Percentiles rank a stretch among this genome's conserved stretches.
phyloP scores from a whole-genome alignment of 2,797 vertebrate species.

The Potorous gilbertii region DNA sequence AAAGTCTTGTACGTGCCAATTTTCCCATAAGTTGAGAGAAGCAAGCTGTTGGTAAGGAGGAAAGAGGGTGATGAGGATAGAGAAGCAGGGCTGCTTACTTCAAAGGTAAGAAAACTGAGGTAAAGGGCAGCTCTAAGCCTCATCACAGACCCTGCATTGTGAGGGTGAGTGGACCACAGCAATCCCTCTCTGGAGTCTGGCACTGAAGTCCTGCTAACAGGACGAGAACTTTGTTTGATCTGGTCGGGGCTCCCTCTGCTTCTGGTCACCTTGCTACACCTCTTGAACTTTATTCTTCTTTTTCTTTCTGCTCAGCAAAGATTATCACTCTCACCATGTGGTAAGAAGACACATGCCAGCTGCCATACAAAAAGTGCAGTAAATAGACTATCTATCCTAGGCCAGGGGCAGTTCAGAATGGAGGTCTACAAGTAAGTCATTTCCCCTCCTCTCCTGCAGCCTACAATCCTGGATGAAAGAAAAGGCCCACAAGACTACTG shows the following conservation, averaged over 20 bases:
- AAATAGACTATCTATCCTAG: background rate
- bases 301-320: background rate
- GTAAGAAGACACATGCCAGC: background rate
- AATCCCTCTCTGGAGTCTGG: conserved; percentile 47
- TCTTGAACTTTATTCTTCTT: background rate
- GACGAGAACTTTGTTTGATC: conserved; percentile 59
- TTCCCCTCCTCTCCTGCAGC: background rate
- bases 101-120: background rate
- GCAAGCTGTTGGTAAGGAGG: conserved; percentile 46
- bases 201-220: conserved; percentile 64
- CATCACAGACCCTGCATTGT: conserved; percentile 29
- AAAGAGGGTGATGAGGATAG: conserved; percentile 17
- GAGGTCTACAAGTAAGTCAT: background rate
- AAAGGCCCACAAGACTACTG: background rate
- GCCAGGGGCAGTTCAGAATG: background rate
- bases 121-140: conserved; percentile 7
- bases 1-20: conserved; percentile 37
- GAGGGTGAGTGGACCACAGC: conserved; percentile 48
- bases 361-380: background rate
- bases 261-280: background rate
- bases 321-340: background rate
- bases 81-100: conserved; percentile 18
- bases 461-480: background rate
- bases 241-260: conserved; percentile 23
- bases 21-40: conserved; percentile 52